Base-by-base conservation (phyloP, 2,888 invertebrate species). In the Gonocerus acuteangulatus region DNA sequence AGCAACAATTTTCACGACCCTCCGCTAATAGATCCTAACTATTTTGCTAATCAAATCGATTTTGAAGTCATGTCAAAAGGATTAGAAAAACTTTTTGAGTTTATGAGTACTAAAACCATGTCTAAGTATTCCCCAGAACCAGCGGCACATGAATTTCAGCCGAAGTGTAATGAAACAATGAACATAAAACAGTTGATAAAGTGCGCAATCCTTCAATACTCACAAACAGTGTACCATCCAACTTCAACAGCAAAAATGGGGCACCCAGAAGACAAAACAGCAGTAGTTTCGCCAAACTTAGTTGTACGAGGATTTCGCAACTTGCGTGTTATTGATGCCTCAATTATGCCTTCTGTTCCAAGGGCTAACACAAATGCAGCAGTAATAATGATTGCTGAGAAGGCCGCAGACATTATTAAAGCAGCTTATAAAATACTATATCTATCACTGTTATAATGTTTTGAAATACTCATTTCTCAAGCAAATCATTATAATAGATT, bases 11-110 rank as follows among this genome's bases (percentile, higher is more conserved):
- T 42, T 36, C 19, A 11, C 2, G 42, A 54, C 22, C 23, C 54
- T 22, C 54, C 54, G 2, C 23, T 54, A n/a, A n/a, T 54, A 2
- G 54, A 54, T 15, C 54, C 54, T 1, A 54, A 54, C 23, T n/a
- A 15, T 22, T 54, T 42, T 2, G 1, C n/a, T 7, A 23, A 54
- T 9, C 9, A 42, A 13, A 21, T 9, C 1, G 54, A 54, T n/a
- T 39, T 39, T 15, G 21, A 54, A 16, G 21, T 21, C 9, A 7
- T 54, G 16, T n/a, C 18, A 7, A 54, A 54, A 22, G 54, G 54
- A 2, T 19, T 54, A 7, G 54, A 54, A 42, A 39, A 23, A 22
- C 16, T 54, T 3, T 54, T 54, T 39, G 54, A 54, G 3, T 54
- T 39, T 11, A 54, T 54, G 54, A 16, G 23, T 11, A 39, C 54